Base-by-base conservation (phyloP, 2,888 invertebrate genomes). In the Pycnomerus fuliginosus region DNA sequence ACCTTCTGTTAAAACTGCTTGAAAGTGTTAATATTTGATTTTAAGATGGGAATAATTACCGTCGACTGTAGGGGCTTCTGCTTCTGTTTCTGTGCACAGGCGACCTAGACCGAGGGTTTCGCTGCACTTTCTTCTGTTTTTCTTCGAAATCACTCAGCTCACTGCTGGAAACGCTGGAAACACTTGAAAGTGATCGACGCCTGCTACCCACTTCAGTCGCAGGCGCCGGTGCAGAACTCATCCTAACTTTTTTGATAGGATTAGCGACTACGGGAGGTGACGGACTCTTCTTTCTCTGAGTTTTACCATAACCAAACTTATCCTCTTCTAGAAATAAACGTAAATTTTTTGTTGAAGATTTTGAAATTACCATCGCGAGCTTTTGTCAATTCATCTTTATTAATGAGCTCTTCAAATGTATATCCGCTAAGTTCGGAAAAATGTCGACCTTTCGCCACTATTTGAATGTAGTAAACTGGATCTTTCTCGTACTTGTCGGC, bases 401-500 rank as follows among this genome's bases (percentile, higher is more conserved):
- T 73, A 5, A 78, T 68, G 11, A 76, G 61, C 42, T 77, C 70
- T 12, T 74, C 62, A 53, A 84, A 83, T 1, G 79, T 77, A 1
- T 70, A 67, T 0, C 80, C 82, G 1, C 69, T 68, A 5, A 71
- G 73, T 61, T 85, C 84, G 28, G 76, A 74, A 66, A 82, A 84
- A 72, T 90, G 90, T 44, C 72, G 74, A 17, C 82, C 80, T 55
- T 80, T 79, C 56, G 77, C 80, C 12, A 89, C 78, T 73, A 84
- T 80, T 51, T 81, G 80, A 50, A 81, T 76, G 48, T 82, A 78
- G 32, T 70, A 69, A 3, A 76, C 73, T 44, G 82, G 82, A 53
- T 83, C 79, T 39, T 76, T 79, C 14, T 86, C 84, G 65, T 83
- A 90, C n/a, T 81, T 79, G 43, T 80, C 80, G 53, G 80, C 80